Evolutionary conservation across 1,140 invertebrate genomes (phyloP), one percentile per base, ranked within the genome.

Genomic region (Ephestia elutella): DNA sequence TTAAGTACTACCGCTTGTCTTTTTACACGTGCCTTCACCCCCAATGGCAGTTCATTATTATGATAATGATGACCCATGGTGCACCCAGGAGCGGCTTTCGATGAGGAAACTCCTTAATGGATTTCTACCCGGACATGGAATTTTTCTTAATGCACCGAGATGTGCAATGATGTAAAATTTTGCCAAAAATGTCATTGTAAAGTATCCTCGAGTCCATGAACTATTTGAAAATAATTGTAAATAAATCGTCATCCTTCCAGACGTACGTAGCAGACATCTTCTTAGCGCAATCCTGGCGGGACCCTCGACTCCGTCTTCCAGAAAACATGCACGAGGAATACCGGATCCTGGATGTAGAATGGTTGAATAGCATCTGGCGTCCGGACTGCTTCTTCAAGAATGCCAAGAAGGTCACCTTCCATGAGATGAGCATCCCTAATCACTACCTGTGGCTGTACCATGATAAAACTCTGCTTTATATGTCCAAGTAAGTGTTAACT

Each of bases 301-400:
- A 97, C 89, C 94, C 95, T 60, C 91, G 96, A 57, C 90, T 97
- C 38, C 92, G 95, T 59, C 87, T 96, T 57, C 95, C 95, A 28
- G 95, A 96, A 81, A 96, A 97, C 81, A 97, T 97, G 96, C 96
- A 95, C 59, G 95, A 96, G 78, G 95, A 96, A 70, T 97, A 97
- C 82, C 90, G 96, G 59, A 96, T 97, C 73, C 89, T 97, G 56
- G 95, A 96, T 79, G 95, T 97, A 18, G 94, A 95, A 68, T 97
- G 96, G 96, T 86, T 97, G 67, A 94, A 96, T 82, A 94, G 80
- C 57, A 97, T 97, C 80, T 97, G 96, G 96, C 91, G 95, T 57
- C 96, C 96, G 0, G 96, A 97, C 86, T 96, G 95, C 80, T 96
- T 97, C 89, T 97, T 97, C 80, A 97, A 96, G 88, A 97, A 97